These are phyloP conservation scores for Ctenosaura bakeri DNA, from an alignment of 2,797 vertebrate genomes.

Conservation along the genomic window DNA sequence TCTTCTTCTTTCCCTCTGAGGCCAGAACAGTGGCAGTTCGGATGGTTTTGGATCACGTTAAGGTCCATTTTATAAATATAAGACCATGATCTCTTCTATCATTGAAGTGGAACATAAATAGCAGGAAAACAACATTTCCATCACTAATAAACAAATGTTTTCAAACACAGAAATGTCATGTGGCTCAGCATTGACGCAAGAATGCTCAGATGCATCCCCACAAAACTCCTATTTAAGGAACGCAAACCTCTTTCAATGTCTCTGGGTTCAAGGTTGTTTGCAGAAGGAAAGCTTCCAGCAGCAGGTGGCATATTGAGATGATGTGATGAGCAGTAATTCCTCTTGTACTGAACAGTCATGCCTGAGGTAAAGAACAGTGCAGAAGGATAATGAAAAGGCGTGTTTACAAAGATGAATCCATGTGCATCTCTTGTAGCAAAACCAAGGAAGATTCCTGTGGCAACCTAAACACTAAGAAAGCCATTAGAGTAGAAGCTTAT, in stretches of 20 bases:
- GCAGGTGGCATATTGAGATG: not conserved
- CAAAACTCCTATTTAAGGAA: not conserved
- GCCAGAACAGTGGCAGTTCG: no score
- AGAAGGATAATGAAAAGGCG: not conserved
- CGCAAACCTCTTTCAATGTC: not conserved
- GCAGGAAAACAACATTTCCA: conserved; percentile 8
- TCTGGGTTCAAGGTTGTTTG: not conserved
- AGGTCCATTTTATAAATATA: not conserved
- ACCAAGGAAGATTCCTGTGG: not conserved
- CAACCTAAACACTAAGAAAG: no score
- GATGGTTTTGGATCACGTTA: not conserved
- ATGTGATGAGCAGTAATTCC: not conserved
- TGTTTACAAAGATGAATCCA: not conserved
- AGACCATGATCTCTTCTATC: not conserved
- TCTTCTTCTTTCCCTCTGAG: no score
- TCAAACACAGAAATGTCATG: not conserved
- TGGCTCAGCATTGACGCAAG: not conserved
- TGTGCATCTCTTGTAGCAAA: not conserved
- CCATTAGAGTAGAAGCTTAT: not conserved
- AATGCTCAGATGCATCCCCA: not conserved
- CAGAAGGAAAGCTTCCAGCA: not conserved
- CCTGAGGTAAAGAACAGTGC: not conserved
- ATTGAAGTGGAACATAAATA: not conserved
- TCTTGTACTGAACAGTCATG: not conserved
- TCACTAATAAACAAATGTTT: not conserved